A percentile compares a stretch with the other conserved stretches of the same genome.
Evolutionary conservation across 2,113 vertebrate species (phyloP).

Genomic region (Narcine bancroftii): DNA sequence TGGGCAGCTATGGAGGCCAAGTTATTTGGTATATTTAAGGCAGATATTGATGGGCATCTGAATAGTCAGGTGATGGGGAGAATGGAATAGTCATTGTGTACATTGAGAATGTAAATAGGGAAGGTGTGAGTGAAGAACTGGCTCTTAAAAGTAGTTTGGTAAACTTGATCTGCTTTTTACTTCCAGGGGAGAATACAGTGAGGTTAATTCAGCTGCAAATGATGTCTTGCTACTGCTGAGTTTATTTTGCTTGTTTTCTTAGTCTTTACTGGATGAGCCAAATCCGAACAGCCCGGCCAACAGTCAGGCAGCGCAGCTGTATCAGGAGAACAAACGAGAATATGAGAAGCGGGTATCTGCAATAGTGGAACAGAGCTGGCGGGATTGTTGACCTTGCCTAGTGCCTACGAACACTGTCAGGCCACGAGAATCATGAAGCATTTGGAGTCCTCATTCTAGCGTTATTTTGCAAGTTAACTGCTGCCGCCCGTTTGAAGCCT

Average conservation of each 20-base stretch:
- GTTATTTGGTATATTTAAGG: too few relatives aligned
- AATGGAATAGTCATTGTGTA: too few relatives aligned
- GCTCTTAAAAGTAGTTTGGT: not conserved
- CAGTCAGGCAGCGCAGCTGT: conserved; percentile 96
- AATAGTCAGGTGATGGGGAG: not conserved
- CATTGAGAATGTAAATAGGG: too few relatives aligned
- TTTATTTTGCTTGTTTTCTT: conserved; percentile 38
- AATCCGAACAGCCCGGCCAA: conserved; percentile 98
- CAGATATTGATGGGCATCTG: too few relatives aligned
- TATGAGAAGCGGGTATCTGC: conserved; percentile 97
- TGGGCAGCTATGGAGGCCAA: too few relatives aligned
- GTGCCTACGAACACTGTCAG: conserved; percentile 68
- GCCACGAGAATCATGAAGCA: conserved; percentile 64
- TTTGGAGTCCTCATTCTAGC: conserved; percentile 58
- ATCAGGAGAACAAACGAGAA: conserved; percentile 98
- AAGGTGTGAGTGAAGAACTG: not conserved
- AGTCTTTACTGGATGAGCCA: conserved; percentile 97
- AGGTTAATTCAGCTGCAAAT: not conserved
- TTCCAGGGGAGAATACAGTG: not conserved
- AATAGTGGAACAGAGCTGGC: conserved; percentile 99
- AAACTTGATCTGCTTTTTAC: not conserved
- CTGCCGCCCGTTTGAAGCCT: conserved; percentile 72
- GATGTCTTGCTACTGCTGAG: not conserved
- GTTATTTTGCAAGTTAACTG: conserved; percentile 80
- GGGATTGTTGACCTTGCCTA: conserved; percentile 84